Conservation (phyloP, 2,113 vertebrate species). For the Clupea harengus region DNA sequence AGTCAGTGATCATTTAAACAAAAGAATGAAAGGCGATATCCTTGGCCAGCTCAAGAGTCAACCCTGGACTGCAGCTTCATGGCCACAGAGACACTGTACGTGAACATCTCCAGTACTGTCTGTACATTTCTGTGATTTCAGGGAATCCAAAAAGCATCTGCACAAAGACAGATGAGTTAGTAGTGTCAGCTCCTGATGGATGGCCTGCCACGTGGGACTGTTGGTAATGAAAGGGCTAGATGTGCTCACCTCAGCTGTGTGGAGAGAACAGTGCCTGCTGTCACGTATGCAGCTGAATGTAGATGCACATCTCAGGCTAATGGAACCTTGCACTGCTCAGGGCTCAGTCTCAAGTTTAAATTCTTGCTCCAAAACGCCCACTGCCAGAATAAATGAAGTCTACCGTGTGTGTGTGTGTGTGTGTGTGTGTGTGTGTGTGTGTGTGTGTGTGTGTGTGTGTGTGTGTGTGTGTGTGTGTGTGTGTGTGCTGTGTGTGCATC, state of each 20-base stretch:
- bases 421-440: neutral
- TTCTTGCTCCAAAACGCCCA: neutral
- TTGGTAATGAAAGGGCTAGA: neutral
- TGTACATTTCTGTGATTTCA: too few species aligned
- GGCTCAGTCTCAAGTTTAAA: neutral
- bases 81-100: neutral
- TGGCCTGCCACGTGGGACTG: neutral
- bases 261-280: neutral
- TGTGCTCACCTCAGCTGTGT: neutral
- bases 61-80: neutral
- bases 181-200: neutral
- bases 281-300: neutral
- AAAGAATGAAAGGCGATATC: neutral
- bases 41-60: neutral
- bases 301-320: neutral
- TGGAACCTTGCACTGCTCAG: neutral
- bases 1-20: neutral
- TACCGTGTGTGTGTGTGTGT: neutral
- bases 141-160: neutral
- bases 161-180: neutral
- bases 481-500: constrained; percentile 42
- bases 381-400: neutral
- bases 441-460: neutral
- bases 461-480: too few species aligned
- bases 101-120: too few species aligned